Evolutionary conservation across 1,140 invertebrate genomes (phyloP), one percentile per base, ranked within the genome.

Genomic region (Nephila pilipes): DNA sequence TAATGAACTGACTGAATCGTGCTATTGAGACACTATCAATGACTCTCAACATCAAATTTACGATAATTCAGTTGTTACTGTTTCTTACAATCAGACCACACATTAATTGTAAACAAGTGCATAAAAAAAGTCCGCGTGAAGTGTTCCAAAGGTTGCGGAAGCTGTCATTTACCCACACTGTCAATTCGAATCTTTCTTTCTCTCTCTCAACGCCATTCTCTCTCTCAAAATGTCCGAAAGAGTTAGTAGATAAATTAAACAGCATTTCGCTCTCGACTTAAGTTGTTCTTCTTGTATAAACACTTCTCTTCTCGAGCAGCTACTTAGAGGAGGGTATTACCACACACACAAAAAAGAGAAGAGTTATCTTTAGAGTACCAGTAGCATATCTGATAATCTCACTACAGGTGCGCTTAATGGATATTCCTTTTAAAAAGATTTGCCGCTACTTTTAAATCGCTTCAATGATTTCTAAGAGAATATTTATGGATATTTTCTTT

Each of bases 231-330:
- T 75, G 69, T 75, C 69, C 29, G 2, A 75, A 75, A 75, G 69
- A 75, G 25, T 75, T 75, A 75, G 69, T 36, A 29, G 29, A 36
- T 75, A 75, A 75, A 75, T 75, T 75, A 75, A 75, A 75, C 69
- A 75, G 69, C 69, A 32, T 36, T 16, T 75, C 16, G 29, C 69
- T 75, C 69, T 75, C 69, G 69, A 75, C 69, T 75, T 8, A 75
- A 75, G 69, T 75, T 75, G 69, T 36, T 4, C 69, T 75, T 75
- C 69, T 75, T 18, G 69, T 32, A 75, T 75, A 75, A 75, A 75
- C 69, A 75, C 69, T 69, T 32, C 65, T 75, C 25, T 32, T 6
- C 29, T 75, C 69, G 29, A 75, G 69, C 25, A 16, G 69, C 69
- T 75, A 75, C 69, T 75, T 75, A 75, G 18, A 12, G 25, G 14